These are phyloP conservation scores for Seriola aureovittata DNA, from an alignment of 2,113 vertebrate genomes.

Conservation along the genomic window DNA sequence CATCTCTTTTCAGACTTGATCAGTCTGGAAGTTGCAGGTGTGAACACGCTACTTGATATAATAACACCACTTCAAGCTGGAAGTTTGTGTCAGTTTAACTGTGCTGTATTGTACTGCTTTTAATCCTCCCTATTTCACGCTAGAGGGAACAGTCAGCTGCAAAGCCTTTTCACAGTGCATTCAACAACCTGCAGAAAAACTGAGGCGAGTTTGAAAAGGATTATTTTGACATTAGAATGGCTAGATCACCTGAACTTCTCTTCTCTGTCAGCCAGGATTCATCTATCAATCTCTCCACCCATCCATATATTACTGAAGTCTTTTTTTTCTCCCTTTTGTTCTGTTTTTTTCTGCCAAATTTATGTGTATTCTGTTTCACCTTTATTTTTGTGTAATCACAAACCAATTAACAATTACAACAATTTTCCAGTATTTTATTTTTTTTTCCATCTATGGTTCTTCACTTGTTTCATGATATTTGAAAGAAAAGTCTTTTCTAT, in stretches of 20 bases:
- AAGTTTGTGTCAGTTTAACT: conserved; percentile 27
- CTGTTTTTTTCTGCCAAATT: background rate
- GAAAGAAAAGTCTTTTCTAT: no score
- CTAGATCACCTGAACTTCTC: conserved; percentile 3
- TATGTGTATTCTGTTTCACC: background rate
- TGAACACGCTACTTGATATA: conserved; percentile 1
- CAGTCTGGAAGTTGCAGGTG: background rate
- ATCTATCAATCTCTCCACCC: background rate
- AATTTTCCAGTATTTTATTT: no score
- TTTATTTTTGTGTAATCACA: background rate
- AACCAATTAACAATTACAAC: no score
- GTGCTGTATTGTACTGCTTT: conserved; percentile 8
- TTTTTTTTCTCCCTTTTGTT: background rate
- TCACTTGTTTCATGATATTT: no score
- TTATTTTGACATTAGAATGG: conserved; percentile 19
- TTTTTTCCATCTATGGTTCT: no score
- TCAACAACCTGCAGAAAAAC: conserved; percentile 3
- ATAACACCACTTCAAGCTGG: background rate
- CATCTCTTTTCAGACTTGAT: background rate
- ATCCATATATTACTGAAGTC: background rate
- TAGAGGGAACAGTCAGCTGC: conserved; percentile 9
- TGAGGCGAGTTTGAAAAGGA: conserved; percentile 3
- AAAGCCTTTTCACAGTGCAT: conserved; percentile 10
- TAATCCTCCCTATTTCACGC: conserved; percentile 37
- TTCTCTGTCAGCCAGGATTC: background rate